Evolutionary conservation across 2,113 vertebrate genomes (phyloP), one percentile per base, ranked within the genome.

Genomic region (Psittacula cyanocephala): DNA sequence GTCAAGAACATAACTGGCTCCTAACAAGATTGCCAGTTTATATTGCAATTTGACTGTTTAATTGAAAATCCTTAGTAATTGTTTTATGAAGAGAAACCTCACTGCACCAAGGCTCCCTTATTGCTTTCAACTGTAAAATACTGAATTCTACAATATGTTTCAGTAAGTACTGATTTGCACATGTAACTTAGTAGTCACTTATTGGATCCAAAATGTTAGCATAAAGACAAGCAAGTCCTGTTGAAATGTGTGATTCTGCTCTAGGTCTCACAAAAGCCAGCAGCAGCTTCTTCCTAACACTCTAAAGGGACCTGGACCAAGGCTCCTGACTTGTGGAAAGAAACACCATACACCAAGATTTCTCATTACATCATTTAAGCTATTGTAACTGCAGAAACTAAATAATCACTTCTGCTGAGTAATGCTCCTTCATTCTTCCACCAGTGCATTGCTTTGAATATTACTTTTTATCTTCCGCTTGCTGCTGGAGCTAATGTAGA

Each of bases 401-500:
- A 89, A 41, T 43, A 55, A 16, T 70, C 33, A 11, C 11, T 80
- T 50, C 59, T 83, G n/a, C 47, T 46, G 70, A 94, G 67, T 33
- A 80, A 72, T 24, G 46, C 12, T 79, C 39, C 69, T 70, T 62
- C 13, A 46, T 57, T 90, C 74, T 68, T 79, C 70, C 74, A 64
- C 9, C 37, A 63, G 9, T 18, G 16, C 15, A 13, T 24, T 87
- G 52, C 81, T 95, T 57, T 79, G 53, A 71, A 41, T 84, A 33
- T 37, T 46, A 33, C 29, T 76, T 27, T 37, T 80, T 94, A 70
- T 74, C 72, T 81, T 76, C 71, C 86, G 44, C 79, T 74, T 57
- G 72, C 78, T 97, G 60, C 83, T 80, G 84, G 57, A 93, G 85
- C 17, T 14, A 46, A 95, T 57, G 37, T 75, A 82, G 93, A 89